Base-by-base conservation (phyloP, 2,888 invertebrate species). In the Melanophora roralis region DNA sequence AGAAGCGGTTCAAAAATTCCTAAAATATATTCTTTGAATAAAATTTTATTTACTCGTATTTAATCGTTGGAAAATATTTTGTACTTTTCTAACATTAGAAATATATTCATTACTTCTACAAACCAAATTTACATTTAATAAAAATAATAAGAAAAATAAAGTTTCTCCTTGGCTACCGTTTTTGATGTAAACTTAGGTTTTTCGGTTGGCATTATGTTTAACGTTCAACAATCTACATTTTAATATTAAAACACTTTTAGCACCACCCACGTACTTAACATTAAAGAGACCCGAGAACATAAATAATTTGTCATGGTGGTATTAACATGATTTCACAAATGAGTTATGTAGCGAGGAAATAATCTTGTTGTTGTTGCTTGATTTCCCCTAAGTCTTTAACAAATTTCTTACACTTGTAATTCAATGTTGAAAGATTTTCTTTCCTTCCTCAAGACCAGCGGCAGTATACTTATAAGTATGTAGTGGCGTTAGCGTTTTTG, bases 301-400 rank as follows among this genome's bases (percentile, higher is more conserved):
- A 51, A 34, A 12, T 3, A 67, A 59, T 67, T 67, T 51, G 67
- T 67, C 51, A 74, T 67, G 51, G 14, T 45, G 43, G 36, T 32
- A 34, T 69, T 69, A 40, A 16, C 14, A 32, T 49, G 36, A 7
- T 40, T 36, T 21, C 8, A 19, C 19, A 59, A 55, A 59, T 69
- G n/a, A n/a, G 27, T 14, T n/a, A 43, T 34, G 43, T 57, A 32
- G 21, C 16, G 3, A 16, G 40, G 16, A 64, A 64, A 55, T 14
- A 53, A 73, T 55, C 36, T 47, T 45, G 9, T 45, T 23, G 45
- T 36, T 72, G 12, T 23, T 27, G 27, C 6, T 27, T 27, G 4
- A 27, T 27, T 27, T 27, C 3, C 27, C 27, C 6, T 27, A 3
- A 27, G 27, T 49, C 23, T 14, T 14, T 14, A 6, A n/a, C 16